Base-by-base conservation (phyloP, 2,113 vertebrate species). In the Syngnathus floridae region DNA sequence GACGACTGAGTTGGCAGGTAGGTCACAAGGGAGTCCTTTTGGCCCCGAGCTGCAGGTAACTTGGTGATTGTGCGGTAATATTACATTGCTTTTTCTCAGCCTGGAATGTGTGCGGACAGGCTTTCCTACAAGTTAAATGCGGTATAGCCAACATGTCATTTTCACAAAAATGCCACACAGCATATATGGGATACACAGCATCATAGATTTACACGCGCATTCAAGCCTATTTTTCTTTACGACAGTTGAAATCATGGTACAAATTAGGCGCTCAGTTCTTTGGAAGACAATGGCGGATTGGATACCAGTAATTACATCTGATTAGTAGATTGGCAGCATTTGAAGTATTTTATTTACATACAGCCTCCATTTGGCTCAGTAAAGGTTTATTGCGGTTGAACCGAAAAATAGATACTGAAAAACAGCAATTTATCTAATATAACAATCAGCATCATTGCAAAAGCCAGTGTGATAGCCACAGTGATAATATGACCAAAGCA, bases 261-360 rank as follows among this genome's bases (percentile, higher is more conserved):
- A 90, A 90, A 91, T 92, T 90, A 92, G 89, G 82, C 87, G 91
- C 90, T 92, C 87, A 90, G 89, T 86, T 31, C 91, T 90, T 90
- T 91, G 90, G 87, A 88, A 82, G 80, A 86, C 88, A 87, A 86
- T 12, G 86, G 67, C 91, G 91, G 86, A 90, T 92, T 91, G 92
- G 92, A 93, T 91, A 89, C 86, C 85, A 84, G 89, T 88, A 93
- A 93, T 93, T 93, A 31, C 26, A 31, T 31, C 26, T 31, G 26
- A 31, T 31, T 31, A 31, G 26, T 31, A 31, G 26, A 31, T 31
- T 31, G 26, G 26, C 26, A 31, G 3, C 26, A 31, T 31, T 31
- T 31, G 26, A 31, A 31, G 3, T 31, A 31, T 31, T 31, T 31
- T 31, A 31, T 31, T 31, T 31, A 31, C 26, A 31, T 31, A 31